Evolutionary conservation across 2,888 invertebrate species (phyloP).

Genomic region (Epinotia demarniana): DNA sequence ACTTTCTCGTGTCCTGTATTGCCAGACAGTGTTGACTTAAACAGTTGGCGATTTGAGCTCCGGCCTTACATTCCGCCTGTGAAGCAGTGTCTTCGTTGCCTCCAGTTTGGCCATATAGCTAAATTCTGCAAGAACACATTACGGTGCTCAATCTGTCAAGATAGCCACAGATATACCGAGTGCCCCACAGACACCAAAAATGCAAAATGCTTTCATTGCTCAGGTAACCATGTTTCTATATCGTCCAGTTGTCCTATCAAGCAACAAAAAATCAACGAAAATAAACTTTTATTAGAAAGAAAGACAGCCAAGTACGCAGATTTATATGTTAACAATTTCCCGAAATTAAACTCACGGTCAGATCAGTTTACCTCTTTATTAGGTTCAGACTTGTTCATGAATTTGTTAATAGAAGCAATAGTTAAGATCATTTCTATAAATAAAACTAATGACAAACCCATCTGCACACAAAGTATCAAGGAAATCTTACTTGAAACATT

Average conservation of each 20-base stretch:
- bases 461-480: too few species aligned
- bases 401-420: too few species aligned
- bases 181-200: too few species aligned
- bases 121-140: not conserved
- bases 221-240: too few species aligned
- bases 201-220: too few species aligned
- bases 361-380: not conserved
- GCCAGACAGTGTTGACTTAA: not conserved
- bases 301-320: constrained; percentile 10
- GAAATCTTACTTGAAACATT: too few species aligned
- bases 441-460: too few species aligned
- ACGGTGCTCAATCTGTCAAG: too few species aligned
- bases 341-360: not conserved
- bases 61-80: not conserved
- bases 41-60: constrained; percentile 2
- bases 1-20: not conserved
- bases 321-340: constrained; percentile 15
- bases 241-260: constrained; percentile 8
- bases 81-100: constrained; percentile 4
- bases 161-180: too few species aligned
- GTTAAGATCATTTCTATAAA: too few species aligned
- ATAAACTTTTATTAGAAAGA: not conserved
- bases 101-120: not conserved
- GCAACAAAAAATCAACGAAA: constrained; percentile 35
- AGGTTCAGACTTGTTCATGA: too few species aligned